phyloP scores from a whole-genome alignment of 2,797 vertebrate species.

The Neosalanx taihuensis region DNA sequence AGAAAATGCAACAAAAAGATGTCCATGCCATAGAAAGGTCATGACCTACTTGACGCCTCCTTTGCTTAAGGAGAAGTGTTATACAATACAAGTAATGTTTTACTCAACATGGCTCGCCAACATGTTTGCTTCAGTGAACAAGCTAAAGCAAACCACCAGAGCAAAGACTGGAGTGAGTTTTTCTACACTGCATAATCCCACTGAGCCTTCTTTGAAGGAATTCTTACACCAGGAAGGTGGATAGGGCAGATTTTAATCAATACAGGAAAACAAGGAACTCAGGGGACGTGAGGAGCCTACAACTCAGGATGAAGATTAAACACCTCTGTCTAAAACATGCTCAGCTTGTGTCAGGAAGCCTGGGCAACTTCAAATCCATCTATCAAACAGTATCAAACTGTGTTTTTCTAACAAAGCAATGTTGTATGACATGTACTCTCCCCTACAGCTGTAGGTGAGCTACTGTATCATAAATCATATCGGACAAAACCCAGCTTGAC shows the following conservation, averaged over 20 bases:
- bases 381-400: conserved; percentile 79
- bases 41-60: conserved; percentile 32
- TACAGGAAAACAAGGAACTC: conserved; percentile 79
- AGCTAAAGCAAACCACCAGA: conserved; percentile 60
- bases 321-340: conserved; percentile 74
- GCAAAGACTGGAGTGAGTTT: conserved; percentile 68
- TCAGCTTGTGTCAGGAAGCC: conserved; percentile 73
- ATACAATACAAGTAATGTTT: background rate
- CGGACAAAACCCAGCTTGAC: conserved; percentile 94
- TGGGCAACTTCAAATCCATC: conserved; percentile 76
- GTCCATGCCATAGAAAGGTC: conserved; percentile 52
- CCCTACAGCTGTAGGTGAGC: conserved; percentile 88
- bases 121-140: conserved; percentile 51
- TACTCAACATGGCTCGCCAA: conserved; percentile 5
- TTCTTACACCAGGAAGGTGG: conserved; percentile 74
- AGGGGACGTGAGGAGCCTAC: conserved; percentile 70
- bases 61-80: conserved; percentile 2
- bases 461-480: conserved; percentile 90
- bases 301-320: conserved; percentile 81
- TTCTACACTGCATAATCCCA: conserved; percentile 72
- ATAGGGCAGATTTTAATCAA: conserved; percentile 79
- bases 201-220: conserved; percentile 73
- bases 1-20: conserved; percentile 46
- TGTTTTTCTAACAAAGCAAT: conserved; percentile 80
- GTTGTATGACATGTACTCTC: conserved; percentile 78